phyloP scores from a whole-genome alignment of 2,888 invertebrate genomes.

The Cantharis rufa region DNA sequence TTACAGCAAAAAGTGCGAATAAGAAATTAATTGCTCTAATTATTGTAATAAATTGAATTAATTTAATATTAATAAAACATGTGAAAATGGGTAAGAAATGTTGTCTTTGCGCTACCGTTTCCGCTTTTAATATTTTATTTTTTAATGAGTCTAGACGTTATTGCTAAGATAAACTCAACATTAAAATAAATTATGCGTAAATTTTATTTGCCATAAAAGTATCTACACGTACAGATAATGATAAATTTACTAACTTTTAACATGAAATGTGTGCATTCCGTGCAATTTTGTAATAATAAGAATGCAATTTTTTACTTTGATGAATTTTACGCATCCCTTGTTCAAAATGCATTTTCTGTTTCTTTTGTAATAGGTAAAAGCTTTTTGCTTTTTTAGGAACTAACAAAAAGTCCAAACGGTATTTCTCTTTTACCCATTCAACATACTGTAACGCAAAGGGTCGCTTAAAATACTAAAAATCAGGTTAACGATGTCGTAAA shows the following conservation, averaged over 20 bases:
- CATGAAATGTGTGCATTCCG: slow-evolving; percentile 9
- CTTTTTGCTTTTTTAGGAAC: not conserved
- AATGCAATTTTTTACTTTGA: not conserved
- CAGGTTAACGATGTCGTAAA: slow-evolving; percentile 4
- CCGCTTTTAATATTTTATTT: slow-evolving; percentile 19
- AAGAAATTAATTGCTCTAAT: slow-evolving; percentile 7
- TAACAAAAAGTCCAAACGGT: not conserved
- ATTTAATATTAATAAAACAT: slow-evolving; percentile 18
- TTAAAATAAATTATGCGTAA: slow-evolving; percentile 22
- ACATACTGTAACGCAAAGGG: slow-evolving; percentile 5
- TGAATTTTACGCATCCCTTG: not conserved
- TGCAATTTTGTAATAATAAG: not conserved
- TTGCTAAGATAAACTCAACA: slow-evolving; percentile 21
- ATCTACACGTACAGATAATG: slow-evolving; percentile 11
- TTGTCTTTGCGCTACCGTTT: slow-evolving; percentile 13
- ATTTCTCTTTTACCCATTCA: slow-evolving; percentile 5
- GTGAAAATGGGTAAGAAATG: slow-evolving; percentile 17
- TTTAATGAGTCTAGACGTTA: slow-evolving; percentile 31
- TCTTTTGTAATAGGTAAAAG: not conserved
- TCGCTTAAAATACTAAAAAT: slow-evolving; percentile 2
- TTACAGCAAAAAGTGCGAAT: not conserved
- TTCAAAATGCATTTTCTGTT: not conserved
- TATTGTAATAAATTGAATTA: slow-evolving; percentile 11
- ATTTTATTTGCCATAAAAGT: slow-evolving; percentile 23
- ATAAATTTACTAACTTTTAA: slow-evolving; percentile 12